Conservation (phyloP, 1,140 invertebrate genomes). For the Macrostomum lignano region DNA sequence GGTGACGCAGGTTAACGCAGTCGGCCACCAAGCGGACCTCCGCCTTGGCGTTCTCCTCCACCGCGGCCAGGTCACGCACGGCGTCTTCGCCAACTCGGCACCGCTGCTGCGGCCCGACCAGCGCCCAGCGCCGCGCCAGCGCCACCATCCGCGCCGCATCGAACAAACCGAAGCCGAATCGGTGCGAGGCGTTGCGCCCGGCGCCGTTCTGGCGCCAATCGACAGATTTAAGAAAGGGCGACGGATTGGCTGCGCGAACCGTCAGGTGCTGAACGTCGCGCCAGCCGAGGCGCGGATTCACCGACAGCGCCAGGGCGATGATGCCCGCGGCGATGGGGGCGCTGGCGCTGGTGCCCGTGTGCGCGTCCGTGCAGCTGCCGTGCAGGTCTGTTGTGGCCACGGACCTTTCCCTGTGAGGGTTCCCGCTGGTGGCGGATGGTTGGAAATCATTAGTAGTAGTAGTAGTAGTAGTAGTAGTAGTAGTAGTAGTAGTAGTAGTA, state of each 20-base stretch:
- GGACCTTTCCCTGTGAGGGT: too few species aligned
- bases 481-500: not conserved
- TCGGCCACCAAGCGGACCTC: too few species aligned
- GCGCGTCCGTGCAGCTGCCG: conserved; percentile 96
- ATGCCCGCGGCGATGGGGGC: conserved; percentile 90
- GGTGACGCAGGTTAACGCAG: too few species aligned
- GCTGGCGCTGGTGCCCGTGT: conserved; percentile 88
- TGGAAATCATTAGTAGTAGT: too few species aligned
- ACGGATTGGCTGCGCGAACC: not conserved
- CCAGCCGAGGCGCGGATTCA: conserved; percentile 73
- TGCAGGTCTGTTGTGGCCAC: conserved; percentile 48
- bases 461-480: not conserved
- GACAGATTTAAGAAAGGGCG: not conserved
- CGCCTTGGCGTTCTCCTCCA: too few species aligned
- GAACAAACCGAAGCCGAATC: conserved; percentile 60
- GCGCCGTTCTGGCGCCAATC: conserved; percentile 45
- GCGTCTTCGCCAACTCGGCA: conserved; percentile 34
- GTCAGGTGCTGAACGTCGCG: conserved; percentile 82
- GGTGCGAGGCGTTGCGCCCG: conserved; percentile 30
- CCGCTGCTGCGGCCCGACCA: conserved; percentile 66
- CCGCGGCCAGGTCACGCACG: too few species aligned
- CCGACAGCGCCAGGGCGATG: conserved; percentile 73
- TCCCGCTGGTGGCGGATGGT: not conserved
- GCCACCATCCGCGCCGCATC: conserved; percentile 72
- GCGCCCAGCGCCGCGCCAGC: conserved; percentile 49